phyloP scores from a whole-genome alignment of 1,140 invertebrate species.

The Myzus persicae region DNA sequence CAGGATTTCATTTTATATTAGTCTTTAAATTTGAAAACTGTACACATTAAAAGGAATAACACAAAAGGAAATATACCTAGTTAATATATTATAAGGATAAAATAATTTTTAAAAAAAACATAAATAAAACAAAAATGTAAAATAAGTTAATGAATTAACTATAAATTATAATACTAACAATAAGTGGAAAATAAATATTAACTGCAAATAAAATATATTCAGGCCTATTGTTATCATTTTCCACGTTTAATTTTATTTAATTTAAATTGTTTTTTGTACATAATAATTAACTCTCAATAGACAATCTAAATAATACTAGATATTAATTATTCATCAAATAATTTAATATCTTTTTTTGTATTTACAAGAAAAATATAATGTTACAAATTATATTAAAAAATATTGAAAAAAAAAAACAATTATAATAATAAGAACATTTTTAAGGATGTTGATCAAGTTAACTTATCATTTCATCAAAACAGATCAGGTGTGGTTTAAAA shows the following conservation, averaged over 20 bases:
- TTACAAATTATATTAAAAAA: conserved; percentile 49
- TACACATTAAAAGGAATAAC: conserved; percentile 17
- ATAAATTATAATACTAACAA: conserved; percentile 29
- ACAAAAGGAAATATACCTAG: not conserved
- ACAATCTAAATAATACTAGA: conserved; percentile 45
- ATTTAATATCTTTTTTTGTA: conserved; percentile 31
- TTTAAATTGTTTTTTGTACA: conserved; percentile 39
- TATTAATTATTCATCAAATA: conserved; percentile 45
- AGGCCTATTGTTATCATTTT: conserved; percentile 37
- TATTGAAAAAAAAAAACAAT: conserved; percentile 20
- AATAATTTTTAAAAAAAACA: conserved; percentile 9
- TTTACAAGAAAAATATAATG: conserved; percentile 48
- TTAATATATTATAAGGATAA: conserved; percentile 16
- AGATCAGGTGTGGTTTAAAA: conserved; percentile 48
- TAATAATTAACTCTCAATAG: conserved; percentile 50
- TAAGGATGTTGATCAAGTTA: conserved; percentile 20
- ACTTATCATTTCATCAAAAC: conserved; percentile 22
- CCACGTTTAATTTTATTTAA: conserved; percentile 30
- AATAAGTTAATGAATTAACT: conserved; percentile 28
- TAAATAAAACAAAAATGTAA: conserved; percentile 5
- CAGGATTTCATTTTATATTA: not conserved
- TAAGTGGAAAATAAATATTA: conserved; percentile 17
- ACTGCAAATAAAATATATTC: conserved; percentile 45
- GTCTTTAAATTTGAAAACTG: not conserved
- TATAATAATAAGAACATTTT: conserved; percentile 36